Conservation (phyloP, 2,888 invertebrate genomes). For the Abrostola tripartita region DNA sequence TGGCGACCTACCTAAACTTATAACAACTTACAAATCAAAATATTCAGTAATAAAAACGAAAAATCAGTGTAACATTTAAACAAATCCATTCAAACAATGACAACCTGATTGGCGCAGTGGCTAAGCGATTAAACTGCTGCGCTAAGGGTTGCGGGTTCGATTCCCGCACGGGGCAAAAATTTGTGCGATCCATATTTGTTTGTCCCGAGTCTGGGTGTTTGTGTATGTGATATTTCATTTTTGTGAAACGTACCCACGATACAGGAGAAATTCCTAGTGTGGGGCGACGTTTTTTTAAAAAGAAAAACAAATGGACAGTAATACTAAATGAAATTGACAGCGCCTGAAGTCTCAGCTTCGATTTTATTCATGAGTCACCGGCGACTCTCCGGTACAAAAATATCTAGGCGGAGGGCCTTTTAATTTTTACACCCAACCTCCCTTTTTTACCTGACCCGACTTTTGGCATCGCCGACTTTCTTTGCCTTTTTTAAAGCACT, state of each 20-base stretch:
- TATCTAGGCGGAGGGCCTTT: constrained; percentile 14
- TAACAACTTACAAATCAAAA: neutral
- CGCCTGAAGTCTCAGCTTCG: neutral
- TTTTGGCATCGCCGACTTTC: neutral
- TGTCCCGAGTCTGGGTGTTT: too few species aligned
- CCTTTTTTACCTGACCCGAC: constrained; percentile 15
- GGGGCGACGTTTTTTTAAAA: too few species aligned
- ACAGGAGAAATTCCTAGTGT: too few species aligned
- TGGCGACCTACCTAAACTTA: neutral
- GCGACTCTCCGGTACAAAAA: neutral
- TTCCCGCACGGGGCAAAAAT: too few species aligned
- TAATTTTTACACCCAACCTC: constrained; percentile 14
- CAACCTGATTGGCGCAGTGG: too few species aligned
- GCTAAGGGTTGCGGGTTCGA: too few species aligned
- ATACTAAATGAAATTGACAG: constrained; percentile 14
- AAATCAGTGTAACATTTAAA: neutral
- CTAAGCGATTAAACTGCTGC: too few species aligned
- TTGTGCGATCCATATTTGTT: too few species aligned
- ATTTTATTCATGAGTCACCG: constrained; percentile 40
- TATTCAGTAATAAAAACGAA: neutral
- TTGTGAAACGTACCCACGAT: too few species aligned
- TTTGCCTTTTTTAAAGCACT: neutral
- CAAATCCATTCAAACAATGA: too few species aligned
- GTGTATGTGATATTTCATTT: too few species aligned
- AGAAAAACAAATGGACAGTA: neutral